Base-by-base conservation (phyloP, 2,797 vertebrate species). In the Bucorvus abyssinicus region DNA sequence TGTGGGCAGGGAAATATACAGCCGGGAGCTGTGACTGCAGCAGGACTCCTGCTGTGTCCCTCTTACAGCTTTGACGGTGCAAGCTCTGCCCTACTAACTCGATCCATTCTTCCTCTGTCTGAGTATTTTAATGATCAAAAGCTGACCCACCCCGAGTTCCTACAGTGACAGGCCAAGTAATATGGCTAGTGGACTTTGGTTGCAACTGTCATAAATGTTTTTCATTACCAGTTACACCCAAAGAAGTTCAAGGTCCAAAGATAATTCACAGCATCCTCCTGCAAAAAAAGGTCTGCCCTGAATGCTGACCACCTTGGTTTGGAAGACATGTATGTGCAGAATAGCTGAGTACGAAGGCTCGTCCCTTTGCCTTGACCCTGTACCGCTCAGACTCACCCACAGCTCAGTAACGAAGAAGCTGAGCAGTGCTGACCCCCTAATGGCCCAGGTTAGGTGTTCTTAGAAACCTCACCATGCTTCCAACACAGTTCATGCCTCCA, bases 201-300 rank as follows among this genome's bases (percentile, higher is more conserved):
- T 75, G 73, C 45, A 71, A 26, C 40, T 49, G 24, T 68, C 65
- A 44, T 94, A 90, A 97, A 94, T 5, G 4, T 6, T 83, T 45
- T 69, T 84, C n/a, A 55, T 76, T 73, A 53, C 9, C 52, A 59
- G 95, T 50, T 86, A 92, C 95, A 88, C 95, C 86, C 95, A 94
- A 67, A 81, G 47, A 85, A 15, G 67, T 50, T 57, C 87, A 92
- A 95, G 60, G 82, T 95, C 61, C 85, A 93, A 61, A 60, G 59
- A 70, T 36, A 87, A 55, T 42, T 61, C n/a, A 80, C 47, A 75
- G 68, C 60, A 93, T 89, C 84, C 42, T 85, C 40, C 34, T 49
- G 38, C 40, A 73, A 69, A 68, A 21, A n/a, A 44, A 17, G 14
- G 20, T 53, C 63, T 65, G 47, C 21, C 67, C 44, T 42, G 64